Conservation (phyloP, 2,888 invertebrate species). For the Rhagonycha fulva region DNA sequence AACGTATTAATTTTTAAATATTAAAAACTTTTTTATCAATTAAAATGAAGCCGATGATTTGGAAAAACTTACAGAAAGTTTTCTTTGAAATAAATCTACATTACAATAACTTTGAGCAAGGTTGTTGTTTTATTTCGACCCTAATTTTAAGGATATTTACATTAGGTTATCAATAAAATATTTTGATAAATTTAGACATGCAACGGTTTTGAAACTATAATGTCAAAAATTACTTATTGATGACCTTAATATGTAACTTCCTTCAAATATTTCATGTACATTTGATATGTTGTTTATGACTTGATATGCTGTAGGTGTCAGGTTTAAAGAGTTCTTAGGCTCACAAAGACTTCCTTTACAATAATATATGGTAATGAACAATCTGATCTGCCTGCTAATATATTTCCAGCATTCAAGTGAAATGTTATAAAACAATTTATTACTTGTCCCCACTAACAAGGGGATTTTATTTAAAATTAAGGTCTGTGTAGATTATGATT, state of each 20-base stretch:
- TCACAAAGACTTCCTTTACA: neutral
- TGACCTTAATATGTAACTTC: neutral
- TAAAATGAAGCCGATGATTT: neutral
- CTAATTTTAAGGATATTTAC: neutral
- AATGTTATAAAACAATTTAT: no score
- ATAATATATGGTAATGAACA: neutral
- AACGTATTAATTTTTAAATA: neutral
- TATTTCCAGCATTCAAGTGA: neutral
- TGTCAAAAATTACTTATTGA: neutral
- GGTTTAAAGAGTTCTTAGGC: neutral
- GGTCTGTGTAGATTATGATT: no score
- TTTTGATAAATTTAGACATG: neutral
- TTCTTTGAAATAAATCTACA: neutral
- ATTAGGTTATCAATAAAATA: neutral
- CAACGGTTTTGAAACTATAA: neutral
- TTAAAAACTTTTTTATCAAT: neutral
- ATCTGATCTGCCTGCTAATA: neutral
- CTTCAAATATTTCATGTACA: neutral
- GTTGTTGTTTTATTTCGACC: neutral
- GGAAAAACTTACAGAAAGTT: neutral
- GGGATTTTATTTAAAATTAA: no score
- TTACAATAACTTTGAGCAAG: neutral
- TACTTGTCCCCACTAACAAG: neutral
- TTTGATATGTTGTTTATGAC: neutral
- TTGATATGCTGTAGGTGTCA: neutral